phyloP scores from a whole-genome alignment of 2,888 invertebrate genomes.

The Dermolepida albohirtum region DNA sequence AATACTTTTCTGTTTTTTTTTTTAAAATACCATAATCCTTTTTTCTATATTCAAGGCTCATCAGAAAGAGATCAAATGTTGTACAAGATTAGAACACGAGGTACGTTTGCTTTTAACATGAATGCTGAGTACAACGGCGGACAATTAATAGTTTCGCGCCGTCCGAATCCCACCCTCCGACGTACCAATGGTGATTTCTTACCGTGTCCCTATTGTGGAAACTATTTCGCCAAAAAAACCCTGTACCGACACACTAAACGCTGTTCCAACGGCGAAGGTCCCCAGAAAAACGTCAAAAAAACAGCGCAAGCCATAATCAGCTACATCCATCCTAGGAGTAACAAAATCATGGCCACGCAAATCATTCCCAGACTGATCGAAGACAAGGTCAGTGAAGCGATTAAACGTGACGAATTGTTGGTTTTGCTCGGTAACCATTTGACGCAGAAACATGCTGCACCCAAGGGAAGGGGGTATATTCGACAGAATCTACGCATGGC shows the following conservation, averaged over 20 bases:
- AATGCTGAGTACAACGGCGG: constrained; percentile 19
- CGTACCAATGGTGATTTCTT: constrained; percentile 20
- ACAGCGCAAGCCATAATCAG: constrained; percentile 9
- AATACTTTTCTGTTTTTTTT: too few species aligned
- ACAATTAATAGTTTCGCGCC: constrained; percentile 20
- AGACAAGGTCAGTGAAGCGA: constrained; percentile 18
- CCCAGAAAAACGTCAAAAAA: constrained; percentile 5
- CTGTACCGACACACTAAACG: constrained; percentile 20
- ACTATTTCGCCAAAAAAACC: constrained; percentile 31
- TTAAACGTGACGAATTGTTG: constrained; percentile 21
- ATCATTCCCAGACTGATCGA: constrained; percentile 18
- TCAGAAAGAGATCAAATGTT: constrained; percentile 4
- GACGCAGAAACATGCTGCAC: constrained; percentile 10
- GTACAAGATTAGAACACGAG: constrained; percentile 11
- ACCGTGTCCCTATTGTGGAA: constrained; percentile 13
- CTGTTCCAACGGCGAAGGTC: constrained; percentile 14
- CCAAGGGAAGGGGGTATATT: constrained; percentile 4
- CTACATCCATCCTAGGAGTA: constrained; percentile 18
- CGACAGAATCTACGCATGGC: constrained; percentile 25
- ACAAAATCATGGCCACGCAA: constrained; percentile 24
- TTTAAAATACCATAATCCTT: neutral
- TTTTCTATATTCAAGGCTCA: constrained; percentile 13
- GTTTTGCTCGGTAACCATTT: constrained; percentile 22
- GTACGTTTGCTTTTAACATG: constrained; percentile 21
- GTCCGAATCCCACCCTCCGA: constrained; percentile 8